Percentiles rank a stretch among this genome's conserved stretches.
Conservation (phyloP, 2,113 vertebrate species). For the Brachyistius frenatus region DNA sequence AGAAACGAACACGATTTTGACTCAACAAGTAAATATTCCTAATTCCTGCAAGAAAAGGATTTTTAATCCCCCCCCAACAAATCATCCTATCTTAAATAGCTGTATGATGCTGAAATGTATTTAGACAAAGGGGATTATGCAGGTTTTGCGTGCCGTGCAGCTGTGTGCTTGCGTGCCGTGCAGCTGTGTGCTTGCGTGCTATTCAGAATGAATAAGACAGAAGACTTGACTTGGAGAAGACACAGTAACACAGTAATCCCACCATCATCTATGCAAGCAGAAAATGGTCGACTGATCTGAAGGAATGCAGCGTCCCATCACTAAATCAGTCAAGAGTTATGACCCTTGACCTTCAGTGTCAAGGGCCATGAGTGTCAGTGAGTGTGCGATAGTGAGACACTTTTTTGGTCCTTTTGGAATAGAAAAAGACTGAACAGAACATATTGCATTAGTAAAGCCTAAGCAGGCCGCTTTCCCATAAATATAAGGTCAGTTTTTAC, state of each 20-base stretch:
- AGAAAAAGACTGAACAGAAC: neutral
- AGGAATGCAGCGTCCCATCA: constrained; percentile 38
- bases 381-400: constrained; percentile 14
- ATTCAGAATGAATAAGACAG: constrained; percentile 7
- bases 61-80: constrained; percentile 18
- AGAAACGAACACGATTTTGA: neutral
- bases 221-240: neutral
- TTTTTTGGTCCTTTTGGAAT: constrained; percentile 1
- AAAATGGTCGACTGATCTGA: constrained; percentile 38
- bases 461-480: too few species aligned
- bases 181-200: neutral
- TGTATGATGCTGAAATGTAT: constrained; percentile 9
- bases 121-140: constrained; percentile 14
- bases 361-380: constrained; percentile 13
- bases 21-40: constrained; percentile 26
- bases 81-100: constrained; percentile 1
- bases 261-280: neutral
- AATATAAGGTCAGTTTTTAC: neutral
- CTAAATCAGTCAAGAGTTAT: constrained; percentile 14
- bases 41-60: constrained; percentile 10
- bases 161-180: neutral
- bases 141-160: neutral
- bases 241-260: constrained; percentile 1
- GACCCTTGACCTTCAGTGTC: constrained; percentile 52
- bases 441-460: neutral